These are phyloP conservation scores for Cenopis cana DNA, from an alignment of 2,888 invertebrate species.

Conservation along the genomic window DNA sequence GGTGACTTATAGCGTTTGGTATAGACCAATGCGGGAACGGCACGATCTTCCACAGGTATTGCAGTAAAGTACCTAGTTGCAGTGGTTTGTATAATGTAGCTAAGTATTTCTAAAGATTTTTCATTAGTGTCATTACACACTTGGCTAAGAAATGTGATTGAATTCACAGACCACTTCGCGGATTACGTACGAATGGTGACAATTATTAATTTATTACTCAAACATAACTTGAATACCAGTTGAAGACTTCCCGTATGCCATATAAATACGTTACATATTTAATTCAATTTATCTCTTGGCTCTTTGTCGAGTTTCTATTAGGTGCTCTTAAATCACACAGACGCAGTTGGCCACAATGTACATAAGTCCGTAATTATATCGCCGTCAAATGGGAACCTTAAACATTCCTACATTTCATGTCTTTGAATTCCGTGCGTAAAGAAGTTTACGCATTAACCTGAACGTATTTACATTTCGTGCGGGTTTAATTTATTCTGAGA, in stretches of 20 bases:
- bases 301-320: constrained; percentile 23
- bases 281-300: background rate
- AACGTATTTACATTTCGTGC: constrained; percentile 39
- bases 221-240: background rate
- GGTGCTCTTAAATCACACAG: constrained; percentile 32
- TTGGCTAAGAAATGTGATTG: background rate
- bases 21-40: no score
- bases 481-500: constrained; percentile 34
- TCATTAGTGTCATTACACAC: no score
- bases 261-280: constrained; percentile 3
- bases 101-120: no score
- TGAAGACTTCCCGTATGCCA: background rate
- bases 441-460: constrained; percentile 36
- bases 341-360: constrained; percentile 30
- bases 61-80: no score
- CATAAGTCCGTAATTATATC: constrained; percentile 35
- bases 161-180: background rate
- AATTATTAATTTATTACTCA: background rate
- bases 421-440: constrained; percentile 40
- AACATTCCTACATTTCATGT: constrained; percentile 35
- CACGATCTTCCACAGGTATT: no score
- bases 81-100: no score
- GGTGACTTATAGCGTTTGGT: no score
- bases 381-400: constrained; percentile 28
- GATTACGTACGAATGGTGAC: background rate